Conservation (phyloP, 2,888 invertebrate species). For the Smittia sp. region DNA sequence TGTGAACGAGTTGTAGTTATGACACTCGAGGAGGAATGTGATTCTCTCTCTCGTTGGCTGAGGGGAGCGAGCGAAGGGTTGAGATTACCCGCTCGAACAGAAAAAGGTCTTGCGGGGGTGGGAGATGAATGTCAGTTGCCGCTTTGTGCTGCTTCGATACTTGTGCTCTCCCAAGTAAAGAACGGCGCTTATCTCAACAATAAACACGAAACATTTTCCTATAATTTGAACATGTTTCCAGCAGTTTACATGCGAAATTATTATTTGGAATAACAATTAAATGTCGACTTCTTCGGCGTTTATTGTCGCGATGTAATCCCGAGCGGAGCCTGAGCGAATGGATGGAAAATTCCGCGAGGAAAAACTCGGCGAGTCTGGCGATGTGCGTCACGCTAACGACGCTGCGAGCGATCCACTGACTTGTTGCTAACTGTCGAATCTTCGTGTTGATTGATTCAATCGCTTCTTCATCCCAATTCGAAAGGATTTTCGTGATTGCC, state of each 20-base stretch:
- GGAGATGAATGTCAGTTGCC: constrained; percentile 7
- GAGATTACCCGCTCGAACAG: not conserved
- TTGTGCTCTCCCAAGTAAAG: not conserved
- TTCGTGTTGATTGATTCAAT: not conserved
- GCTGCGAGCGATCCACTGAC: no score
- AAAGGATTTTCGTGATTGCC: not conserved
- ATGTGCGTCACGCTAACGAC: no score
- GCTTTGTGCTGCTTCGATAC: not conserved
- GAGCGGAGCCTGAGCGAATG: no score
- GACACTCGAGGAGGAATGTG: constrained; percentile 7
- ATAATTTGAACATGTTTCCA: constrained; percentile 8
- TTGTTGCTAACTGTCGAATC: not conserved
- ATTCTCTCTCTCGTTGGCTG: not conserved
- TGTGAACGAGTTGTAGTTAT: constrained; percentile 4
- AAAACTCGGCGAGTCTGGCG: no score
- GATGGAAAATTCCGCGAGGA: no score
- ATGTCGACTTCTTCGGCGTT: not conserved
- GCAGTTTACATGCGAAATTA: constrained; percentile 6
- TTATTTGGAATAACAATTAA: not conserved
- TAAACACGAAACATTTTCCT: constrained; percentile 21
- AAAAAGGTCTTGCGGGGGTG: constrained; percentile 11
- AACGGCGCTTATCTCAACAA: constrained; percentile 9
- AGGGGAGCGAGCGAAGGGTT: not conserved
- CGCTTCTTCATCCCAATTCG: not conserved
- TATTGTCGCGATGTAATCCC: not conserved